Conservation (phyloP, 1,140 invertebrate species). For the Scaptomyza pallida region DNA sequence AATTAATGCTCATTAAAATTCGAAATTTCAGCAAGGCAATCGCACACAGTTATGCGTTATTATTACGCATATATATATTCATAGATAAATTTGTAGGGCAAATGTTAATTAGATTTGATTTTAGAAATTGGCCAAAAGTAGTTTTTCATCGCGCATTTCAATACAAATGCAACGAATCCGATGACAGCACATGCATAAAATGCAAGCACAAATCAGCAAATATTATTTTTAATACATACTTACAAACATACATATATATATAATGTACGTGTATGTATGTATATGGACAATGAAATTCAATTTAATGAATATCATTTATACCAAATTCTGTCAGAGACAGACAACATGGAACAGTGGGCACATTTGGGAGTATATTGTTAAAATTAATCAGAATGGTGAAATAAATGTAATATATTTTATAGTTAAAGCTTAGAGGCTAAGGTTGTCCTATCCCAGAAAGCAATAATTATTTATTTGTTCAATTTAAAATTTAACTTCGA, state of each 20-base stretch:
- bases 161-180: constrained; percentile 50
- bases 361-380: neutral
- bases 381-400: too few relatives aligned
- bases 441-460: too few relatives aligned
- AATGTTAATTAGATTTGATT: constrained; percentile 80
- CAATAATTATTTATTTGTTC: too few relatives aligned
- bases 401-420: too few relatives aligned
- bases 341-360: constrained; percentile 1
- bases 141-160: constrained; percentile 38
- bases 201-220: constrained; percentile 70
- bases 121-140: constrained; percentile 47
- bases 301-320: constrained; percentile 71
- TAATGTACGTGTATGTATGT: too few relatives aligned
- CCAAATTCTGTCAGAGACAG: constrained; percentile 11
- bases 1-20: constrained; percentile 79
- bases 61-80: constrained; percentile 45
- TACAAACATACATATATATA: neutral
- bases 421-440: too few relatives aligned
- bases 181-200: constrained; percentile 54
- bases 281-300: constrained; percentile 30
- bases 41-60: constrained; percentile 3
- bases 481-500: too few relatives aligned
- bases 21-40: constrained; percentile 45
- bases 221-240: constrained; percentile 61
- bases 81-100: constrained; percentile 25